Base-by-base conservation (phyloP, 2,113 vertebrate species). In the Corythaixoides concolor region DNA sequence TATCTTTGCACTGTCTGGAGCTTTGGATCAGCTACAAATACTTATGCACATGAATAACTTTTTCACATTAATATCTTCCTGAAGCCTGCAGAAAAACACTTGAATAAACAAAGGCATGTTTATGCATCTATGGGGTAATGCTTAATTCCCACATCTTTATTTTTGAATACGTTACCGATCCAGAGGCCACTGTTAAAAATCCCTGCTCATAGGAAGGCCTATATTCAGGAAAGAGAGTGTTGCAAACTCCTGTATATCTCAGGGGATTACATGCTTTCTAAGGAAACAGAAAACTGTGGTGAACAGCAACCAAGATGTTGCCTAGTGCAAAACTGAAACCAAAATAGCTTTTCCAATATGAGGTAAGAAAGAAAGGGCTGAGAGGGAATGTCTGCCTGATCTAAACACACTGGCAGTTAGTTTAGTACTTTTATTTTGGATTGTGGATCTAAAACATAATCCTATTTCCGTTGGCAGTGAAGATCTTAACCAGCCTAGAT, bases 301-400 rank as follows among this genome's bases (percentile, higher is more conserved):
- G 66, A 88, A 43, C 16, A 52, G 27, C 33, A 83, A 80, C 67
- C 82, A 92, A 91, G 35, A 77, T 83, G 17, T 80, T 88, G 52
- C 69, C n/a, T 77, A 41, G 68, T 86, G 17, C 63, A 94, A 91
- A 96, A 95, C 16, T 75, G 90, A 97, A 97, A 92, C 77, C 18
- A 77, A 89, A 90, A 89, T 80, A 78, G 12, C 27, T 77, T 94
- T 95, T 90, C 15, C 73, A 23, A 91, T 55, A 37, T 77, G 84
- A 90, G 30, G 63, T 63, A 77, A 88, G 50, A 75, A 81, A 58
- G 24, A 81, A 91, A 52, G 7, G 15, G 11, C n/a, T 68, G 14
- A 91, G 33, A 68, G 20, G 30, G 37, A 85, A 49, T 62, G 39
- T 75, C 79, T 92, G 33, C 19, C 66, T 80, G 43, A 62, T 78